Conservation (phyloP, 2,888 invertebrate genomes). For the Oeneis ivallda region DNA sequence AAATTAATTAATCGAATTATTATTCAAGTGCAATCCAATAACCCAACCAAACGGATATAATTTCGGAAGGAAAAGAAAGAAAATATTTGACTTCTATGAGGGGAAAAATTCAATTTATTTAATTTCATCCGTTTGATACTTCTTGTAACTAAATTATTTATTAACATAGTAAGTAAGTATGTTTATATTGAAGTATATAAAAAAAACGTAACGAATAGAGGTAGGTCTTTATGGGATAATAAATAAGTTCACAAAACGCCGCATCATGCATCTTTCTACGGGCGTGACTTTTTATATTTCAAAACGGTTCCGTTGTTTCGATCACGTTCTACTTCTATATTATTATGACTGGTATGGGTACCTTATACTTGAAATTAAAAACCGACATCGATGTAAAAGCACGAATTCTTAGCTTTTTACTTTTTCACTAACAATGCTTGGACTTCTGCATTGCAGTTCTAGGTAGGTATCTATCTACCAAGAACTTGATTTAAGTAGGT, state of each 20-base stretch:
- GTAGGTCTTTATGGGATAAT: too few species aligned
- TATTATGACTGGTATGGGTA: conserved; percentile 15
- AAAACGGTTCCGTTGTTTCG: conserved; percentile 24
- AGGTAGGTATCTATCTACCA: too few species aligned
- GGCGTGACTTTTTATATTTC: conserved; percentile 24
- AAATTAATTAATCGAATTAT: too few species aligned
- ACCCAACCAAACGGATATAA: too few species aligned
- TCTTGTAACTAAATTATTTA: too few species aligned
- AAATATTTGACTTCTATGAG: too few species aligned
- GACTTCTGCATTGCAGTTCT: conserved; percentile 9
- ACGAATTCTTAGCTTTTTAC: neutral
- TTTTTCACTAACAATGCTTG: neutral
- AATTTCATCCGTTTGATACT: neutral
- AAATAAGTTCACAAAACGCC: conserved; percentile 15
- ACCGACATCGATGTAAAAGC: neutral
- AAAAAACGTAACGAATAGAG: too few species aligned
- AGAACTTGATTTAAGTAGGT: neutral
- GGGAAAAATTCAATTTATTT: too few species aligned
- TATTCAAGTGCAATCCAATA: too few species aligned
- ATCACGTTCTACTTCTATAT: conserved; percentile 13
- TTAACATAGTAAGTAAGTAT: too few species aligned
- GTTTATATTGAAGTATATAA: neutral
- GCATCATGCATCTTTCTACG: conserved; percentile 22
- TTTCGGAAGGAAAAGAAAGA: too few species aligned
- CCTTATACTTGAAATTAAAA: neutral